Base-by-base conservation (phyloP, 2,888 invertebrate genomes). In the Orthosia gracilis region DNA sequence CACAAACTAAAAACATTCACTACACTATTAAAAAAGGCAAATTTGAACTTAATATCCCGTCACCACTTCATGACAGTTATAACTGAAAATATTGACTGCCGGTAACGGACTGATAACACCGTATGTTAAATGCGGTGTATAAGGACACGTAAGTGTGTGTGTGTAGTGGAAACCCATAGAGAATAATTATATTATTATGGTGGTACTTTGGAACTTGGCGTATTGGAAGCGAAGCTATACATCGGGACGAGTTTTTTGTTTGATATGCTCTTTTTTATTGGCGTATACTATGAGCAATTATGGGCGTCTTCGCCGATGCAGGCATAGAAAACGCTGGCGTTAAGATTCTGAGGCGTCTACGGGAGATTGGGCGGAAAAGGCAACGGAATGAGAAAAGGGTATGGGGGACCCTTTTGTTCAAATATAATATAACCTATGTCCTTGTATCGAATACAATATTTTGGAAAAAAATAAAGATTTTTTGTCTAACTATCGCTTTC, bases 81-180 rank as follows among this genome's bases (percentile, higher is more conserved):
- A 89, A 90, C 91, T 91, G 89, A 89, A 89, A 90, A 84, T 92
- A 93, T 93, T 91, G 93, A 94, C 94, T 94, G 91, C 80, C 87
- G 77, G 89, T 89, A 86, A 86, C 85, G 69, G 78, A 85, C 88
- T 93, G 94, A 94, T 94, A 94, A 94, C 90, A 84, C 87, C n/a
- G 74, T 80, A 87, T 91, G 90, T 90, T 92, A 93, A 90, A 91
- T 89, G 87, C 89, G 85, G 70, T 86, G 79, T 82, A 84, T 86
- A 87, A 84, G 83, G 88, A 86, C 87, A 84, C 70, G 50, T 57
- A 40, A 40, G 40, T 21, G 70, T 78, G 78, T 78, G 88, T 86
- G 80, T 89, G 82, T 40, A 12, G 75, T 84, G 89, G 88, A 92
- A 92, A 91, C 90, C 89, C 91, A 91, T 87, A 90, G 87, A 93